phyloP scores from a whole-genome alignment of 2,888 invertebrate genomes.

The Drosophila villosipedis region DNA sequence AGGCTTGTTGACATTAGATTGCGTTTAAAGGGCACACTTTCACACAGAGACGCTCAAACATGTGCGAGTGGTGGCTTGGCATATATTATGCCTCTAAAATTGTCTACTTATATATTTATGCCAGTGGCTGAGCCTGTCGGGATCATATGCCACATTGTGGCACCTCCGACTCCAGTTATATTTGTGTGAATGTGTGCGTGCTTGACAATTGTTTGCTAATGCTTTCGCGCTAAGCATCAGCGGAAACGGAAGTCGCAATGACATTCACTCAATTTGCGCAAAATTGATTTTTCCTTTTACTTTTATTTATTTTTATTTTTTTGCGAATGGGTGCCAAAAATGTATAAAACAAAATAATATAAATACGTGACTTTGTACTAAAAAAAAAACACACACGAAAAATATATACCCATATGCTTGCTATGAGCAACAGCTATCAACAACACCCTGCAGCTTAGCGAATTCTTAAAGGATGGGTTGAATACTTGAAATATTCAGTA shows the following conservation, averaged over 20 bases:
- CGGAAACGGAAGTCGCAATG: slow-evolving; percentile 69
- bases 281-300: slow-evolving; percentile 59
- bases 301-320: slow-evolving; percentile 12
- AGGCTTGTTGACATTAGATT: slow-evolving; percentile 73
- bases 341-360: slow-evolving; percentile 39
- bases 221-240: slow-evolving; percentile 33
- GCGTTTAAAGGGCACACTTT: slow-evolving; percentile 72
- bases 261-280: slow-evolving; percentile 72
- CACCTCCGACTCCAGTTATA: slow-evolving; percentile 51
- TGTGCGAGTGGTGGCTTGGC: slow-evolving; percentile 23
- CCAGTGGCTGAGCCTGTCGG: slow-evolving; percentile 60
- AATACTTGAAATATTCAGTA: neutral
- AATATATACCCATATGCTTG: slow-evolving; percentile 12
- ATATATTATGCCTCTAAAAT: slow-evolving; percentile 67
- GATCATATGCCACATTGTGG: slow-evolving; percentile 74
- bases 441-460: neutral
- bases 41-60: slow-evolving; percentile 17
- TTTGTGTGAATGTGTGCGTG: slow-evolving; percentile 18
- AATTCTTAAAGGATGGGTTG: neutral
- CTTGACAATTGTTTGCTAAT: slow-evolving; percentile 75
- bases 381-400: slow-evolving; percentile 19
- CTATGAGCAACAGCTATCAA: slow-evolving; percentile 22
- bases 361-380: slow-evolving; percentile 64
- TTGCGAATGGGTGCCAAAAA: slow-evolving; percentile 21
- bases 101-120: slow-evolving; percentile 75